Percentiles rank a stretch among this genome's conserved stretches.
Conservation (phyloP, 2,113 vertebrate species). For the Ondatra zibethicus region DNA sequence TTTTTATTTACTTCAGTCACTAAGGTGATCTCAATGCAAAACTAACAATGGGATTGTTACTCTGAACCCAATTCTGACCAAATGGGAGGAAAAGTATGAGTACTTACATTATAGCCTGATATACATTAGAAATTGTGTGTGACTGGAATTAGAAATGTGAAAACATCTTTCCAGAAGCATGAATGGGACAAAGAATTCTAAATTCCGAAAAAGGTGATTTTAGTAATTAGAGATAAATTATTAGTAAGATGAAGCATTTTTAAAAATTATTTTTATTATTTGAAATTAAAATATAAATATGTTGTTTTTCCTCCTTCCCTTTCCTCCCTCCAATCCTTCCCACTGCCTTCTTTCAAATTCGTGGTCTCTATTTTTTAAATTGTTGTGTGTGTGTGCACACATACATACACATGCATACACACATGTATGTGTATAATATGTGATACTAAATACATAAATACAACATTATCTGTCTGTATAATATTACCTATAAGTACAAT, state of each 20-base stretch:
- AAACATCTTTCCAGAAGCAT: not conserved
- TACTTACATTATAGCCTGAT: not conserved
- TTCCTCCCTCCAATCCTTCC: not conserved
- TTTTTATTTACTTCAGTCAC: not conserved
- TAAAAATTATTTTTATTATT: not conserved
- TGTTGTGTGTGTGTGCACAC: not conserved
- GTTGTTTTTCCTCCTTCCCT: not conserved
- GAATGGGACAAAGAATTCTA: not conserved
- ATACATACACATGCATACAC: not conserved
- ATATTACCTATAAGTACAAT: not conserved
- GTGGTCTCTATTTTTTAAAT: not conserved
- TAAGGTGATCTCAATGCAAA: conserved; percentile 7
- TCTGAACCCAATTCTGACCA: not conserved
- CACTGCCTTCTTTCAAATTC: not conserved
- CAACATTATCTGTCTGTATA: not conserved
- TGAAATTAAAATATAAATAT: not conserved
- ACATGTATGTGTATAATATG: not conserved
- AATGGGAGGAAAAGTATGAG: not conserved
- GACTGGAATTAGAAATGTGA: not conserved
- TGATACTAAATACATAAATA: not conserved
- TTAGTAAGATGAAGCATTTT: not conserved
- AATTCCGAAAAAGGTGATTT: not conserved
- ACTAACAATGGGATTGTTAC: not conserved
- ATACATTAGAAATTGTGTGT: not conserved
- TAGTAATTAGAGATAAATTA: not conserved